These are phyloP conservation scores for Porites cylindrica DNA, from an alignment of 92 coral and sea anemone species.

Conservation along the genomic window DNA sequence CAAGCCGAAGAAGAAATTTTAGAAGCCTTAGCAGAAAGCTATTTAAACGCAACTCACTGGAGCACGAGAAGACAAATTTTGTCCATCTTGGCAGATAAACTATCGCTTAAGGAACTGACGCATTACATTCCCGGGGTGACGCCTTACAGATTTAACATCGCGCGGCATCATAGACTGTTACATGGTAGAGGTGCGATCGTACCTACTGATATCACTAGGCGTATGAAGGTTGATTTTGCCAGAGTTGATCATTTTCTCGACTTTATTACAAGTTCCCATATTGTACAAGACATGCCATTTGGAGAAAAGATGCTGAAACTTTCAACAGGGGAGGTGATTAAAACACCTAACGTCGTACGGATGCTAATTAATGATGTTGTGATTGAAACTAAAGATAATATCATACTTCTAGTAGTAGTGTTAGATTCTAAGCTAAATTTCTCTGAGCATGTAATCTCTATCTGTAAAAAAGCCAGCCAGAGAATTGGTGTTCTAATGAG, in stretches of 20 bases:
- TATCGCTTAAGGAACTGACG: conserved; percentile 25
- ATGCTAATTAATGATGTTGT: conserved; percentile 6
- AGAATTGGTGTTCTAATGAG: too few relatives aligned
- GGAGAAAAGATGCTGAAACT: conserved; percentile 57
- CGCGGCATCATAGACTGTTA: conserved; percentile 37
- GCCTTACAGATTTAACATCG: conserved; percentile 32
- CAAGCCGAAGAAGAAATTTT: conserved; percentile 22
- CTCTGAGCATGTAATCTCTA: too few relatives aligned
- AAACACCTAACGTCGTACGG: conserved; percentile 68
- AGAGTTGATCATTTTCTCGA: conserved; percentile 49
- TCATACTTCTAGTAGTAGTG: too few relatives aligned
- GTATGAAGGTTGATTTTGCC: conserved; percentile 50
- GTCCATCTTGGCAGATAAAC: conserved; percentile 27
- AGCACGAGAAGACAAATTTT: conserved; percentile 41
- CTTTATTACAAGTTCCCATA: conserved; percentile 66
- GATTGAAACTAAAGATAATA: too few relatives aligned
- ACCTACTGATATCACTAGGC: conserved; percentile 12
- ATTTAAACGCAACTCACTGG: conserved; percentile 34
- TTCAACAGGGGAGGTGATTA: conserved; percentile 57
- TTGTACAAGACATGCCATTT: conserved; percentile 69
- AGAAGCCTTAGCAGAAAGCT: conserved; percentile 39
- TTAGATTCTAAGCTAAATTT: too few relatives aligned
- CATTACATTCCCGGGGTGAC: conserved; percentile 52
- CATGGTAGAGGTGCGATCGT: conserved; percentile 49
- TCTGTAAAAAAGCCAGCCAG: too few relatives aligned